These are phyloP conservation scores for Lophochroa leadbeateri DNA, from an alignment of 2,113 vertebrate genomes.

Conservation along the genomic window DNA sequence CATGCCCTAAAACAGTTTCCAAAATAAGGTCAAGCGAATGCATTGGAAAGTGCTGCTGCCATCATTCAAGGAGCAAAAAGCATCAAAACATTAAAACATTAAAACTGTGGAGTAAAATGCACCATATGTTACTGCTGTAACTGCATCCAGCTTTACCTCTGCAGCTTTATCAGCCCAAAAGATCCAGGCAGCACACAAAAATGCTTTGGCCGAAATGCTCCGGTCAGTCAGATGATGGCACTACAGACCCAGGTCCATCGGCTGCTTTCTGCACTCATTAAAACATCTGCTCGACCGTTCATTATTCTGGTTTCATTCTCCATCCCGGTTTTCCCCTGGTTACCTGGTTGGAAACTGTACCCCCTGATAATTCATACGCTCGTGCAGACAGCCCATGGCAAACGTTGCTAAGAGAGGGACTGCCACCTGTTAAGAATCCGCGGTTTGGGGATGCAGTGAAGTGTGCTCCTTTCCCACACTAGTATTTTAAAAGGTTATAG, in stretches of 20 bases:
- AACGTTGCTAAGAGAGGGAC: conserved; percentile 87
- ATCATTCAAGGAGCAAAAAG: conserved; percentile 24
- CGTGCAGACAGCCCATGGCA: conserved; percentile 67
- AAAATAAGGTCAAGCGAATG: conserved; percentile 28
- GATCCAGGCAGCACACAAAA: rapidly evolving
- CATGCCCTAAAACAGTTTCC: neutral
- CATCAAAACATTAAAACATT: conserved; percentile 41
- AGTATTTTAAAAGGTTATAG: conserved; percentile 88
- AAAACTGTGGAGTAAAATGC: conserved; percentile 40
- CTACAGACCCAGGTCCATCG: conserved; percentile 11
- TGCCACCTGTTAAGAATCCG: conserved; percentile 86
- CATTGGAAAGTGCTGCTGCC: conserved; percentile 30
- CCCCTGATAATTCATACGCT: conserved; percentile 80
- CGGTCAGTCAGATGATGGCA: conserved; percentile 64
- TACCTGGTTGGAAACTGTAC: conserved; percentile 83
- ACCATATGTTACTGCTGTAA: conserved; percentile 28
- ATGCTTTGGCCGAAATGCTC: neutral
- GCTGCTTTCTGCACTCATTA: conserved; percentile 24
- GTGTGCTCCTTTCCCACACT: conserved; percentile 88
- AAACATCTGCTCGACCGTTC: conserved; percentile 36
- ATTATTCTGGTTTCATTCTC: conserved; percentile 77
- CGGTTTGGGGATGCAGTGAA: conserved; percentile 74
- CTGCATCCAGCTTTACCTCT: neutral
- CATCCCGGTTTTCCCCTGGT: conserved; percentile 71
- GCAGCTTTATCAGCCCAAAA: neutral